Conservation (phyloP, 2,888 invertebrate genomes). For the Sepioteuthis lessoniana region DNA sequence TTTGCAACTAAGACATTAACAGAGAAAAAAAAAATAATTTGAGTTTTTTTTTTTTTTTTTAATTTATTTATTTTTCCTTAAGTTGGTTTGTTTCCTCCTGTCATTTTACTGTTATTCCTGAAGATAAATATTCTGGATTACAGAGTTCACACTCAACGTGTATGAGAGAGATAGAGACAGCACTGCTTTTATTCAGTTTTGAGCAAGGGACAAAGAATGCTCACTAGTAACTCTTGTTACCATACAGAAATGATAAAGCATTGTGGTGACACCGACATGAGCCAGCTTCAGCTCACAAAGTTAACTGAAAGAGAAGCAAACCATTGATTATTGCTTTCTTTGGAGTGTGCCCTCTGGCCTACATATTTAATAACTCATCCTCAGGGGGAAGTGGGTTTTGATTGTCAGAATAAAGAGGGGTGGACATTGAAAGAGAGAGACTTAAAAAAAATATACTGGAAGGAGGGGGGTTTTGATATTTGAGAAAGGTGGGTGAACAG, state of each 20-base stretch:
- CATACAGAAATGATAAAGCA: neutral
- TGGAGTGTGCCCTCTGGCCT: conserved; percentile 33
- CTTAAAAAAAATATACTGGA: too few species aligned
- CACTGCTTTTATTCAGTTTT: neutral
- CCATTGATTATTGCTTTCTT: conserved; percentile 1
- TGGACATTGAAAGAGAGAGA: neutral
- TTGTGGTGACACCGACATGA: neutral
- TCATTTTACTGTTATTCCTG: neutral
- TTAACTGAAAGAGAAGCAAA: neutral
- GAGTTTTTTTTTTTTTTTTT: too few species aligned
- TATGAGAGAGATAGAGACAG: neutral
- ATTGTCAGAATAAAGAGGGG: neutral
- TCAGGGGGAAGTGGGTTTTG: neutral
- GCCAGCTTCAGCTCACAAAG: neutral
- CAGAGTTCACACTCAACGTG: neutral
- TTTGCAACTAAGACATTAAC: neutral
- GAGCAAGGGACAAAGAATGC: neutral
- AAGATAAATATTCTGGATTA: neutral
- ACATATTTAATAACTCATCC: conserved; percentile 33
- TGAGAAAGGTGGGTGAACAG: neutral
- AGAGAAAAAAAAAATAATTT: too few species aligned
- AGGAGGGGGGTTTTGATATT: neutral
- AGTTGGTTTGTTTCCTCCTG: neutral
- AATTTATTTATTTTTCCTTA: neutral
- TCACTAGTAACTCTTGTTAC: neutral